These are phyloP conservation scores for Protophormia terraenovae DNA, from an alignment of 2,888 invertebrate genomes.

Conservation along the genomic window DNA sequence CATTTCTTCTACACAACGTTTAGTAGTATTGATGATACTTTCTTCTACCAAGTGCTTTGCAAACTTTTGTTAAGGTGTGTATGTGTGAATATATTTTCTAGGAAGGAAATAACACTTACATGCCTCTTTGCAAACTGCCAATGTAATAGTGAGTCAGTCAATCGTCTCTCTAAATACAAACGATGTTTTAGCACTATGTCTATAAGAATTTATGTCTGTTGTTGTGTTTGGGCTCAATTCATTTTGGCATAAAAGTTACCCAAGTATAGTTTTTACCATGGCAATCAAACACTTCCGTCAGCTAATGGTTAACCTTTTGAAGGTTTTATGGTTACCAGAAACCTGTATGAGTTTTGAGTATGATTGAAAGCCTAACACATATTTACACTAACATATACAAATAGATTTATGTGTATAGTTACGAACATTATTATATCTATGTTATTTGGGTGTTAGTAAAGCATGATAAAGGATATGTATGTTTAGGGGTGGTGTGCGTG, in stretches of 20 bases:
- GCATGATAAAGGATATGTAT: background rate
- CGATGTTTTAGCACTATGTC: background rate
- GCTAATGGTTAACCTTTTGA: conserved; percentile 53
- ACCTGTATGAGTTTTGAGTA: conserved; percentile 26
- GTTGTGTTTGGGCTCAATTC: background rate
- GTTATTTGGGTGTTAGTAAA: background rate
- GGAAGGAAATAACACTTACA: conserved; percentile 64
- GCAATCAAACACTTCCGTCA: conserved; percentile 52
- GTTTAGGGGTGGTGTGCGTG: background rate
- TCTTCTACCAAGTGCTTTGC: background rate
- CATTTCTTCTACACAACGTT: background rate
- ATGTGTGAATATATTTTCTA: too few relatives aligned
- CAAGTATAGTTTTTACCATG: conserved; percentile 16
- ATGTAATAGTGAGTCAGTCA: background rate
- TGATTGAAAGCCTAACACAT: conserved; percentile 25
- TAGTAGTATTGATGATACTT: conserved; percentile 7
- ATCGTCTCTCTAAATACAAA: background rate
- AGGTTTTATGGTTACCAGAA: conserved; percentile 11
- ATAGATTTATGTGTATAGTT: background rate
- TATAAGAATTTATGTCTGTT: conserved; percentile 11
- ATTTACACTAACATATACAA: background rate
- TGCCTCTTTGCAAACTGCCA: conserved; percentile 21
- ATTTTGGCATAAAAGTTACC: conserved; percentile 19
- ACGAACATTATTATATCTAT: background rate
- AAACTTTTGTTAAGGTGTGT: conserved; percentile 26